Base-by-base conservation (phyloP, 2,797 vertebrate genomes). In the Eupleurogrammus muticus region DNA sequence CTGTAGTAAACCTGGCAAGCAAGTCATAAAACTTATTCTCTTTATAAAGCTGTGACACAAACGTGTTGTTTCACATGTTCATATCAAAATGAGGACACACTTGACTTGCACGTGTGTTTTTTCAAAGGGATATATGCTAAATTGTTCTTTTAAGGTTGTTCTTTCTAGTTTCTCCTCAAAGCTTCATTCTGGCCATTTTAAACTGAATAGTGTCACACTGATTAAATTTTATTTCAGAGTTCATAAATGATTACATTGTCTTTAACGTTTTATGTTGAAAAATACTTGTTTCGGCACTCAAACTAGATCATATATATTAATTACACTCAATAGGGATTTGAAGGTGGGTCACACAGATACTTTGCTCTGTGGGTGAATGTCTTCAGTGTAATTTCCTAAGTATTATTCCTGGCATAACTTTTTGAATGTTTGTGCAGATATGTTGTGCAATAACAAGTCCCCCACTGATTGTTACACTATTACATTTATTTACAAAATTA, bases 401-500 rank as follows among this genome's bases (percentile, higher is more conserved):
- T 38, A 5, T 12, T 58, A 16, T 9, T 16, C 12, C 46, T 19
- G 10, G 2, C 2, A 49, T 4, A 20, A 3, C 14, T 50, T 35
- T 47, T 1, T 17, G 64, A 28, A 52, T 46, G 12, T 38, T 65
- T 47, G 14, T 1, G 12, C 16, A 9, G 42, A 23, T 49, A 7
- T 73, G 16, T 36, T 48, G 13, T 19, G 20, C 14, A 62, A 8
- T 28, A 0, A 71, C 13, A 68, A 61, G 2, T 62, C n/a, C 10
- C 9, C 44, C 12, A 42, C n/a, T 64, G 16, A 54, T 57, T 53
- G 17, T 55, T 79, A 51, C 55, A 54, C 64, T 70, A 87, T 92
- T 87, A 75, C 73, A 85, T 94, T 93, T 93, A 94, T 94, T 93
- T 92, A 93, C 90, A 93, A 86, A 91, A 89, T 90, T 79, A 79